Conservation (phyloP, 1,140 invertebrate species). For the Neodiprion virginianus region DNA sequence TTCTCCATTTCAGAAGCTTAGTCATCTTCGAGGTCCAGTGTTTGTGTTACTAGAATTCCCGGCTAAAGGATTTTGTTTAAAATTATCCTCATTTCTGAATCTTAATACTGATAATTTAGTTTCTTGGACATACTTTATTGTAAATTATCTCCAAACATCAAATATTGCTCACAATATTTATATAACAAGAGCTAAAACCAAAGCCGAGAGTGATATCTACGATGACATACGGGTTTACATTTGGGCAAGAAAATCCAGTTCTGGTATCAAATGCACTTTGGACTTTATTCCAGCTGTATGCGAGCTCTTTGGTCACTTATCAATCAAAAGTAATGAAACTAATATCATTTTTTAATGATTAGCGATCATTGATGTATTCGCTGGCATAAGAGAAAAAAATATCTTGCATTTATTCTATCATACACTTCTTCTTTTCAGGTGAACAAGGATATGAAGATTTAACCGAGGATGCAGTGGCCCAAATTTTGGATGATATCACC, state of each 20-base stretch:
- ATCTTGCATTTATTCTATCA: constrained; percentile 18
- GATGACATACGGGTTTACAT: constrained; percentile 66
- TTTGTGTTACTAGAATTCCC: constrained; percentile 64
- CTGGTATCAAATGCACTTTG: constrained; percentile 62
- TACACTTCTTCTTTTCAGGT: constrained; percentile 51
- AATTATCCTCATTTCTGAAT: constrained; percentile 54
- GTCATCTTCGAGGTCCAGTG: constrained; percentile 60
- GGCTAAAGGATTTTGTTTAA: constrained; percentile 70
- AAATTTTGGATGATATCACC: constrained; percentile 56
- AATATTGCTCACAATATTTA: constrained; percentile 74
- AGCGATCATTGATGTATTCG: not conserved
- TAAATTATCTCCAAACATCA: constrained; percentile 63
- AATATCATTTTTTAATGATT: not conserved
- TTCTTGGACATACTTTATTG: constrained; percentile 57
- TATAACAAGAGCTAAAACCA: constrained; percentile 65
- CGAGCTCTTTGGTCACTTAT: constrained; percentile 74
- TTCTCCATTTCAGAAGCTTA: constrained; percentile 59
- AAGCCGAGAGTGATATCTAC: constrained; percentile 30
- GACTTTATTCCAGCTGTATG: constrained; percentile 69
- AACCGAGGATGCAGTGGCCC: constrained; percentile 49
- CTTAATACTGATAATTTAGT: constrained; percentile 48
- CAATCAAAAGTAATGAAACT: constrained; percentile 65
- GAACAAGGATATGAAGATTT: constrained; percentile 55
- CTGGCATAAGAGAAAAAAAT: not conserved
- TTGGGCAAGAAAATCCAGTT: constrained; percentile 67